Evolutionary conservation across 1,140 invertebrate genomes (phyloP).

Genomic region (Bombus huntii): DNA sequence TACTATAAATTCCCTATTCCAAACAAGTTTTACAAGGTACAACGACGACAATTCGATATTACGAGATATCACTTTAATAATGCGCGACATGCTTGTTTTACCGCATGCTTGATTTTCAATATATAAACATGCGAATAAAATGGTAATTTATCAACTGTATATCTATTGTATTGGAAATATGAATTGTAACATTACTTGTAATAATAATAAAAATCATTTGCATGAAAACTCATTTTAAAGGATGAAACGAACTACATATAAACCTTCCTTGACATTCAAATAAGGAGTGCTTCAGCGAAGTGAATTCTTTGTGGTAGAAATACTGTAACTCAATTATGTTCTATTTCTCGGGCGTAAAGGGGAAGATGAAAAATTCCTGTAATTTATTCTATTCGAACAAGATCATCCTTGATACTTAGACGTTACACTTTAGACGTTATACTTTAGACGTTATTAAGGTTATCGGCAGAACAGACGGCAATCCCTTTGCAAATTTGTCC

Average conservation of each 20-base stretch:
- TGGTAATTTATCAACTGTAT: background rate
- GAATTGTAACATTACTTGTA: too few species aligned
- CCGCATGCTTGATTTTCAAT: too few species aligned
- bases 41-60: too few species aligned
- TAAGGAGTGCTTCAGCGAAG: background rate
- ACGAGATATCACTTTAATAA: too few species aligned
- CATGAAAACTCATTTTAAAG: background rate
- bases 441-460: constrained; percentile 30
- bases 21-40: too few species aligned
- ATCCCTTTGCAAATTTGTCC: constrained; percentile 55
- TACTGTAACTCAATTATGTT: background rate
- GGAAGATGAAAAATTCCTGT: constrained; percentile 1
- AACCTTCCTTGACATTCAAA: constrained; percentile 11
- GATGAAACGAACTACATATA: background rate
- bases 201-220: background rate
- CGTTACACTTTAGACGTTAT: constrained; percentile 24
- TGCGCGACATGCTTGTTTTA: too few species aligned
- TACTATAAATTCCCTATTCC: background rate
- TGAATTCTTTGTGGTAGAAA: background rate
- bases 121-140: background rate
- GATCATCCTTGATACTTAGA: constrained; percentile 42
- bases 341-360: background rate
- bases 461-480: constrained; percentile 34
- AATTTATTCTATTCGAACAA: constrained; percentile 44
- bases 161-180: background rate